Evolutionary conservation across 1,140 invertebrate species (phyloP).

Genomic region (Nixonia krombeini): DNA sequence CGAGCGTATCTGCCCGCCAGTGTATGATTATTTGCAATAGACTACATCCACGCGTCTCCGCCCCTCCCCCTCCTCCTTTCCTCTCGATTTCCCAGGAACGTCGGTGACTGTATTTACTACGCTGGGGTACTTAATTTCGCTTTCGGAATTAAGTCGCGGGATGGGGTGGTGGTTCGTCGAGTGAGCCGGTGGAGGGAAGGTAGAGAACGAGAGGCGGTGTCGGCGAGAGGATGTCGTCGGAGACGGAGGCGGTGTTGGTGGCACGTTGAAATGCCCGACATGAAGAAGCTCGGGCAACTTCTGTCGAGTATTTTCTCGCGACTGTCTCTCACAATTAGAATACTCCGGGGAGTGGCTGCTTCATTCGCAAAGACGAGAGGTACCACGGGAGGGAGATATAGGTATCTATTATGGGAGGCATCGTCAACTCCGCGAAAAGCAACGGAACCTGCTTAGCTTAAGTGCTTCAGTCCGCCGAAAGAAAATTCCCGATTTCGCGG

Average conservation of each 20-base stretch:
- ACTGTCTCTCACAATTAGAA: conserved; percentile 71
- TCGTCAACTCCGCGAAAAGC: conserved; percentile 44
- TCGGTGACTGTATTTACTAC: conserved; percentile 59
- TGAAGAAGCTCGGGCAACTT: conserved; percentile 60
- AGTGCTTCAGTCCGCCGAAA: conserved; percentile 29
- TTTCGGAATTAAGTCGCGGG: conserved; percentile 64
- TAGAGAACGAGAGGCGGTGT: conserved; percentile 35
- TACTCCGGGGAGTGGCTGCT: conserved; percentile 58
- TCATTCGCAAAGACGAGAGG: conserved; percentile 38
- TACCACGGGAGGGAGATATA: conserved; percentile 23
- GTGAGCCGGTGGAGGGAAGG: conserved; percentile 14
- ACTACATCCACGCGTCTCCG: not conserved
- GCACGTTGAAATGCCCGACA: conserved; percentile 63
- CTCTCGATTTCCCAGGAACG: not conserved
- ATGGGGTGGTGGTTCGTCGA: conserved; percentile 1
- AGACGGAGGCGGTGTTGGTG: conserved; percentile 51
- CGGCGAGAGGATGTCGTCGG: conserved; percentile 35
- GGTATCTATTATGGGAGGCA: conserved; percentile 34
- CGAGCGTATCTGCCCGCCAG: no score
- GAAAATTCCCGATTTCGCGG: conserved; percentile 28
- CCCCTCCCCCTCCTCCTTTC: not conserved
- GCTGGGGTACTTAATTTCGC: conserved; percentile 67
- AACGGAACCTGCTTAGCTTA: conserved; percentile 31
- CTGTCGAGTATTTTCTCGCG: conserved; percentile 66
- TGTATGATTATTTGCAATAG: not conserved